Evolutionary conservation across 2,888 invertebrate species (phyloP).

Genomic region (Junonia oenone): DNA sequence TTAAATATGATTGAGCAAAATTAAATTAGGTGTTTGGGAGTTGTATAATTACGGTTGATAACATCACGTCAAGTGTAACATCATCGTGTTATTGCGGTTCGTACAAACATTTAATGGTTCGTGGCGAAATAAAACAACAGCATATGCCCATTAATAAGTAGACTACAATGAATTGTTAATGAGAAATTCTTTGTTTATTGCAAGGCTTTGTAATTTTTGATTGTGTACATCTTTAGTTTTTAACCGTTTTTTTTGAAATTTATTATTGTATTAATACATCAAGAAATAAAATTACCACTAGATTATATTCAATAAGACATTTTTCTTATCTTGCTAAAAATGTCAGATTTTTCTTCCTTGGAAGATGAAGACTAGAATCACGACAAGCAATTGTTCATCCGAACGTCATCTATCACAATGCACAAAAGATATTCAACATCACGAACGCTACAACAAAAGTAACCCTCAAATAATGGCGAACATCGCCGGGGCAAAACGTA

Average conservation of each 20-base stretch:
- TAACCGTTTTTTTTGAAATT: background rate
- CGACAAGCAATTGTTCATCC: constrained; percentile 11
- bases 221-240: background rate
- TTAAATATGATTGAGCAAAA: constrained; percentile 14
- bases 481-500: constrained; percentile 45
- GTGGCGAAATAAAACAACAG: background rate
- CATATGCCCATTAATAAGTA: constrained; percentile 2
- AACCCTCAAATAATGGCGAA: constrained; percentile 45
- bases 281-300: too few species aligned
- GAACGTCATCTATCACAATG: constrained; percentile 27
- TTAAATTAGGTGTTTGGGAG: constrained; percentile 6
- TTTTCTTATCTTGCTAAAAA: too few species aligned
- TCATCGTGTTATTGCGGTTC: background rate
- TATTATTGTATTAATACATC: background rate
- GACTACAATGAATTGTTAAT: constrained; percentile 5
- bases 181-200: constrained; percentile 11
- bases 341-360: background rate
- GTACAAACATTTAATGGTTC: background rate
- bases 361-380: background rate
- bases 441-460: constrained; percentile 37
- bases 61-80: constrained; percentile 11
- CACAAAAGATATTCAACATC: constrained; percentile 32
- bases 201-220: constrained; percentile 11
- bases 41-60: constrained; percentile 7
- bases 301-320: too few species aligned